These are phyloP conservation scores for Idaea dimidiata DNA, from an alignment of 2,888 invertebrate genomes.

Conservation along the genomic window DNA sequence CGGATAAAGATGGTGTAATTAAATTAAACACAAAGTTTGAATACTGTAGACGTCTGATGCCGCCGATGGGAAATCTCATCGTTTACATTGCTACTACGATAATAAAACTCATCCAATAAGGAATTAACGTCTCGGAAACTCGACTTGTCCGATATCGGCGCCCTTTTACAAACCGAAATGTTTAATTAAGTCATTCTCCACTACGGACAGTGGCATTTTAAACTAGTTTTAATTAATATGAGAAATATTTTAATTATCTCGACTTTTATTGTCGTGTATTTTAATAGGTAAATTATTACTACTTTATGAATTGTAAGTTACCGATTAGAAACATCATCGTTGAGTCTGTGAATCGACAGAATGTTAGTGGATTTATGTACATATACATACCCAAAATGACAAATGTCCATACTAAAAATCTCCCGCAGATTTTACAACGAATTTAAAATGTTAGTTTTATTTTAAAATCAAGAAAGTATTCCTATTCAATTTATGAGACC, in stretches of 20 bases:
- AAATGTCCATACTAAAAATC: background rate
- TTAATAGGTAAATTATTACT: background rate
- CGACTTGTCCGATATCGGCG: constrained; percentile 52
- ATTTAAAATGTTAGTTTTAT: background rate
- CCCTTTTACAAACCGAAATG: constrained; percentile 52
- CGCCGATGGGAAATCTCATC: background rate
- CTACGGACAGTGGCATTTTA: constrained; percentile 36
- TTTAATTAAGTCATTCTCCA: constrained; percentile 49
- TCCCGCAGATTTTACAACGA: background rate
- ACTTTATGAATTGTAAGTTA: background rate
- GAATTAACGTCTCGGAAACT: constrained; percentile 64
- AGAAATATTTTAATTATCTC: constrained; percentile 14
- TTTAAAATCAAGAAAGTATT: background rate
- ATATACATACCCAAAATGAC: background rate
- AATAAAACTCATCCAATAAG: constrained; percentile 41
- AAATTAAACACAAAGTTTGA: background rate
- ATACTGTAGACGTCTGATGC: background rate
- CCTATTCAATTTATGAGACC: background rate
- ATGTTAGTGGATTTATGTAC: background rate
- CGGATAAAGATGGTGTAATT: background rate
- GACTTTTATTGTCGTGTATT: background rate
- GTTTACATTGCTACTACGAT: background rate
- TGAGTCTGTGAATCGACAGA: no score
- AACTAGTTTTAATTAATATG: constrained; percentile 32
- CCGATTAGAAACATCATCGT: no score